Evolutionary conservation across 1,140 invertebrate genomes (phyloP).

Genomic region (Leptopilina boulardi): DNA sequence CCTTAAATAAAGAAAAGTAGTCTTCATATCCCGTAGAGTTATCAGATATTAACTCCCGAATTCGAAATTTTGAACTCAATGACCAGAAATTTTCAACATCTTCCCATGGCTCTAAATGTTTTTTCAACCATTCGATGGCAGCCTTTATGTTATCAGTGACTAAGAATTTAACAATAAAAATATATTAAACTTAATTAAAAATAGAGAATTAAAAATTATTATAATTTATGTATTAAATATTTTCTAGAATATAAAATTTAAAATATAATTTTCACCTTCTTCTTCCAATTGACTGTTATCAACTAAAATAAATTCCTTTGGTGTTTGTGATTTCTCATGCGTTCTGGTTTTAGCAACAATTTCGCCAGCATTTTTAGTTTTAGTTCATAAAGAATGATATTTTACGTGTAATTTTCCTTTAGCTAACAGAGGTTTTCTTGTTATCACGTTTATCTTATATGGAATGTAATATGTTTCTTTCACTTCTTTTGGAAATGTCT

Average conservation of each 20-base stretch:
- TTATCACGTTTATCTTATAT: background rate
- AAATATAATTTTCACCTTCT: background rate
- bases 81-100: no score
- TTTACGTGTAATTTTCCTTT: background rate
- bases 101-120: no score
- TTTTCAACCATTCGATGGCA: no score
- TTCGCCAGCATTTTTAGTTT: background rate
- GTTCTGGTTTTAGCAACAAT: background rate
- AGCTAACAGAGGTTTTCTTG: background rate
- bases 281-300: background rate
- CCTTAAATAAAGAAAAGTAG: background rate
- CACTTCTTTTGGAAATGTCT: background rate
- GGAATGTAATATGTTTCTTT: conserved; percentile 1
- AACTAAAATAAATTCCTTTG: background rate
- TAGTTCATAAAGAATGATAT: background rate
- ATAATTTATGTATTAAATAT: no score
- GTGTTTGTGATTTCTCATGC: background rate
- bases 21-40: background rate
- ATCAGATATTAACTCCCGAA: background rate
- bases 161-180: no score
- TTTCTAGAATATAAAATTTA: no score
- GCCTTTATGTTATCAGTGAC: no score
- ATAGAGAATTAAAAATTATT: no score
- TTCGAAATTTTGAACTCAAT: background rate
- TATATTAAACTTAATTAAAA: no score